Evolutionary conservation across 2,113 vertebrate species (phyloP).

Genomic region (Ameiurus melas): DNA sequence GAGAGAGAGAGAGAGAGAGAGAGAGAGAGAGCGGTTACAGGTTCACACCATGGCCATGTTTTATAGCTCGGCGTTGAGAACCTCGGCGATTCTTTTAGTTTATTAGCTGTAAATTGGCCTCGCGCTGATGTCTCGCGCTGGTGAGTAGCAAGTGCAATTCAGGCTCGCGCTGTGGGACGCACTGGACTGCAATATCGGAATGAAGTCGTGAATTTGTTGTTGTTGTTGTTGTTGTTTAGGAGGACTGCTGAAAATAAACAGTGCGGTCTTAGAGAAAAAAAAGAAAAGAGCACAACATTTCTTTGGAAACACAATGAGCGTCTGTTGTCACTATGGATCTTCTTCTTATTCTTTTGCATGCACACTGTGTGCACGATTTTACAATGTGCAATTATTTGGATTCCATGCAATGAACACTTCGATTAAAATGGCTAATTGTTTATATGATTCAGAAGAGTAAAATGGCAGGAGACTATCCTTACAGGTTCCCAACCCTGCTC

Average conservation of each 20-base stretch:
- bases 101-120: neutral
- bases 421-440: neutral
- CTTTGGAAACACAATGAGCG: neutral
- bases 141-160: constrained; percentile 77
- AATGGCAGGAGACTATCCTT: neutral
- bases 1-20: neutral
- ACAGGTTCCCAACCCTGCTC: neutral
- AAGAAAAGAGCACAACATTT: too few relatives aligned
- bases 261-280: neutral
- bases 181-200: neutral
- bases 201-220: neutral
- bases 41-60: neutral
- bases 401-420: neutral
- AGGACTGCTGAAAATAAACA: neutral
- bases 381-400: neutral
- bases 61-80: neutral
- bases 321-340: neutral
- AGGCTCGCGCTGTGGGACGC: constrained; percentile 67
- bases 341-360: neutral
- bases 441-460: neutral
- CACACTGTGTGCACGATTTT: neutral
- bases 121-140: constrained; percentile 65
- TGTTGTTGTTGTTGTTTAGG: neutral
- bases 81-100: neutral
- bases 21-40: neutral